Evolutionary conservation across 2,113 vertebrate species (phyloP).

Genomic region (Ictidomys tridecemlineatus): DNA sequence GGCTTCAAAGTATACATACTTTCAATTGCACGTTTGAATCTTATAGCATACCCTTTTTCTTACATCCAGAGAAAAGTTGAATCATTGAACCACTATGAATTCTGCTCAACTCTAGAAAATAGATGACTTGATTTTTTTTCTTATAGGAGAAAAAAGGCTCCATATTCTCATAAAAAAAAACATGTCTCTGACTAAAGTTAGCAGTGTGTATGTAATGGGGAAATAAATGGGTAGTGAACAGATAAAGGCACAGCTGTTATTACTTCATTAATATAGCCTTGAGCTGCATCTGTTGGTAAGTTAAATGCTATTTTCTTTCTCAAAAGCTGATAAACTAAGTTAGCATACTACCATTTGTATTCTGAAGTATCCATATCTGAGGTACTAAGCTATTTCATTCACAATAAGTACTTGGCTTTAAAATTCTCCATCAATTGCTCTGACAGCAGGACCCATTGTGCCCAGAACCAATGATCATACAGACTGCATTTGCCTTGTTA

Average conservation of each 20-base stretch:
- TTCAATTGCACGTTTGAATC: background rate
- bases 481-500: background rate
- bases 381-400: slow-evolving; percentile 65
- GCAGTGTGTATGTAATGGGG: slow-evolving; percentile 55
- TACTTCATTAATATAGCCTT: slow-evolving; percentile 77
- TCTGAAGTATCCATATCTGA: slow-evolving; percentile 74
- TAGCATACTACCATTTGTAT: slow-evolving; percentile 77
- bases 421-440: slow-evolving; percentile 59
- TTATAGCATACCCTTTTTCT: background rate
- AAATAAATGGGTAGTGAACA: slow-evolving; percentile 62
- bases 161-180: background rate
- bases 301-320: slow-evolving; percentile 72
- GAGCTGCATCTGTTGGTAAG: slow-evolving; percentile 55
- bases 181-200: slow-evolving; percentile 60
- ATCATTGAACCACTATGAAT: background rate
- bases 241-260: slow-evolving; percentile 70
- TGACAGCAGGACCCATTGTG: slow-evolving; percentile 33
- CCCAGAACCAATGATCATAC: background rate
- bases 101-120: background rate
- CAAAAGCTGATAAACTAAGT: slow-evolving; percentile 82
- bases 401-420: slow-evolving; percentile 38
- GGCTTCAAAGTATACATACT: background rate
- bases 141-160: background rate
- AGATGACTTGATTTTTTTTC: background rate
- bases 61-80: background rate